phyloP scores from a whole-genome alignment of 2,888 invertebrate species.

The Agonopterix subpropinquella region DNA sequence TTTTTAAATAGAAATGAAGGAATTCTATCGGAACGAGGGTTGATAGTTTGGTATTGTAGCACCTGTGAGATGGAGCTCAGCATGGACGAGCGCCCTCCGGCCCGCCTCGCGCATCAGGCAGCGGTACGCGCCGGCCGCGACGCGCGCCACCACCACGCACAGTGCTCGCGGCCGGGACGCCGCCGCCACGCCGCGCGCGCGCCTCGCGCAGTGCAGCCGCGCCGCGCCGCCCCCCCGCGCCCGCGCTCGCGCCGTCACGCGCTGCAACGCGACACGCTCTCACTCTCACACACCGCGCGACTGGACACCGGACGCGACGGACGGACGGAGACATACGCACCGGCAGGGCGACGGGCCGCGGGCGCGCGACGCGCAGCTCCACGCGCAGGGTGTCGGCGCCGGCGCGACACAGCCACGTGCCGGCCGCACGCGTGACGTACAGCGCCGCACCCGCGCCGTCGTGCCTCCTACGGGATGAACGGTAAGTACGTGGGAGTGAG shows the following conservation, averaged over 20 bases:
- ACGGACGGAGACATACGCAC: not conserved
- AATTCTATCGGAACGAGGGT: too few relatives aligned
- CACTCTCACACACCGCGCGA: too few relatives aligned
- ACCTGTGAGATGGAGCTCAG: constrained; percentile 80
- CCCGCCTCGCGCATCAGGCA: constrained; percentile 82
- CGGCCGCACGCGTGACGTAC: too few relatives aligned
- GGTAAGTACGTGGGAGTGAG: not conserved
- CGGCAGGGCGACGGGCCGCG: not conserved
- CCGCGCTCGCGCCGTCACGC: constrained; percentile 2
- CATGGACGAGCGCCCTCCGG: constrained; percentile 83
- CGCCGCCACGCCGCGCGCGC: constrained; percentile 57
- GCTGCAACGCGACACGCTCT: not conserved
- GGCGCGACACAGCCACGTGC: too few relatives aligned
- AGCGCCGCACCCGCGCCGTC: not conserved
- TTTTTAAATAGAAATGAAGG: too few relatives aligned
- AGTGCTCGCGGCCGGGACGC: constrained; percentile 33
- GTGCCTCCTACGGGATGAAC: not conserved
- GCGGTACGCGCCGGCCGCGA: constrained; percentile 55
- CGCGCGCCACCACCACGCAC: constrained; percentile 16
- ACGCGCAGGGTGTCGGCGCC: too few relatives aligned
- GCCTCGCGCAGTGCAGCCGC: constrained; percentile 82
- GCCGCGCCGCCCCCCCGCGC: constrained; percentile 51
- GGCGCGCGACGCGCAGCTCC: too few relatives aligned
- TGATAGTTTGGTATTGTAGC: too few relatives aligned
- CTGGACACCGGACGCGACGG: not conserved